Evolutionary conservation across 2,797 vertebrate species (phyloP), one percentile per base, ranked within the genome.

Genomic region (Falco naumanni): DNA sequence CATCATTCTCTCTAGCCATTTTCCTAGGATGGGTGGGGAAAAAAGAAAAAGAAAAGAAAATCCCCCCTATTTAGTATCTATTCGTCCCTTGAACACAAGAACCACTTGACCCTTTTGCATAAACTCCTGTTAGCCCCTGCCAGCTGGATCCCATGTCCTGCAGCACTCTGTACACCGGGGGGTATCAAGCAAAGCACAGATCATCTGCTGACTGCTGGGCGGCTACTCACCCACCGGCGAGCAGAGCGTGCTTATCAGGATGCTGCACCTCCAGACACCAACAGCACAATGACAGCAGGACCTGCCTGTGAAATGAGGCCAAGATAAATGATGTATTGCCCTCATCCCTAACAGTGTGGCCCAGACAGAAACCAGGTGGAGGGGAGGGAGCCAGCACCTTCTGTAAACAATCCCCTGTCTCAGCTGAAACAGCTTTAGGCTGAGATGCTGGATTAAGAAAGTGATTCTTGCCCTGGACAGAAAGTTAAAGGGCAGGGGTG

Each of bases 291-390:
- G 97, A 97, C 97, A 97, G 96, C 96, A 84, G 91, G 96, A 94
- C 96, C 96, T 96, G 97, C 96, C 96, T 91, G 94, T 95, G 95
- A 97, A 97, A 97, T 77, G 96, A 95, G 95, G 95, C 94, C 77
- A 97, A 98, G 97, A 98, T 97, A 97, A 97, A 97, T 96, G 95
- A 97, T 97, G 96, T 66, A 96, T 93, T 76, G 76, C 96, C 97
- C 91, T 97, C 96, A 97, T 89, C 97, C 95, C 97, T 90, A 83
- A 92, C 97, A 96, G 95, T 56, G 85, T 94, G 95, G 95, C 95
- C 97, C 93, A 97, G 97, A 98, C 98, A 98, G 93, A 98, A 98
- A 98, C 98, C 98, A 98, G 97, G 97, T 98, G 98, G 94, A 69
- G 94, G 87, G 92, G 93, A 90, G 94, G 24, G 84, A 94, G 97